A percentile compares a stretch with the other conserved stretches of the same genome.
Evolutionary conservation across 2,797 vertebrate genomes (phyloP).

Genomic region (Carapus acus): DNA sequence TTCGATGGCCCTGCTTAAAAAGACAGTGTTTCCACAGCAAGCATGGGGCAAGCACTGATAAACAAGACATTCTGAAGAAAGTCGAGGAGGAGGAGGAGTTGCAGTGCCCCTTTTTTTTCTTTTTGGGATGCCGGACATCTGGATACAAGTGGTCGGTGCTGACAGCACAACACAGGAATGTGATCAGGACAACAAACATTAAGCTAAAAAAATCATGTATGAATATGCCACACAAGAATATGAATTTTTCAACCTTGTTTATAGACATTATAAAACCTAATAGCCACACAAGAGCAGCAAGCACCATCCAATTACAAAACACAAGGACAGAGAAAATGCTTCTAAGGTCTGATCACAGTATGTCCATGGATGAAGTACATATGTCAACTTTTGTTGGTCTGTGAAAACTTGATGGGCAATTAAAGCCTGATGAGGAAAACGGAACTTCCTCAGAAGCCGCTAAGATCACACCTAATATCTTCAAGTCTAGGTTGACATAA

Average conservation of each 20-base stretch:
- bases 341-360: conserved; percentile 27
- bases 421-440: conserved; percentile 42
- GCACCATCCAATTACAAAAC: conserved; percentile 34
- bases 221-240: conserved; percentile 7
- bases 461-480: conserved; percentile 16
- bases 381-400: background rate
- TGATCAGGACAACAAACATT: conserved; percentile 46
- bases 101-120: conserved; percentile 45
- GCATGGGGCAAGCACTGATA: conserved; percentile 52
- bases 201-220: conserved; percentile 39
- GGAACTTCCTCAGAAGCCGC: conserved; percentile 36
- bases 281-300: conserved; percentile 14
- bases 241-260: conserved; percentile 44
- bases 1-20: conserved; percentile 41
- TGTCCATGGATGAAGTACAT: conserved; percentile 9
- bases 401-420: conserved; percentile 9
- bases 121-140: conserved; percentile 65
- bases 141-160: conserved; percentile 52
- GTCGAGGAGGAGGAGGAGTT: conserved; percentile 37
- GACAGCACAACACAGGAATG: conserved; percentile 47
- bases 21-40: conserved; percentile 44
- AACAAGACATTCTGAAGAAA: conserved; percentile 45
- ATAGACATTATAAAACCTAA: conserved; percentile 37
- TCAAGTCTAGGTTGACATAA: conserved; percentile 19
- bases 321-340: conserved; percentile 24